These are phyloP conservation scores for Tetranychus piercei DNA, from an alignment of 2,888 invertebrate species.

Conservation along the genomic window DNA sequence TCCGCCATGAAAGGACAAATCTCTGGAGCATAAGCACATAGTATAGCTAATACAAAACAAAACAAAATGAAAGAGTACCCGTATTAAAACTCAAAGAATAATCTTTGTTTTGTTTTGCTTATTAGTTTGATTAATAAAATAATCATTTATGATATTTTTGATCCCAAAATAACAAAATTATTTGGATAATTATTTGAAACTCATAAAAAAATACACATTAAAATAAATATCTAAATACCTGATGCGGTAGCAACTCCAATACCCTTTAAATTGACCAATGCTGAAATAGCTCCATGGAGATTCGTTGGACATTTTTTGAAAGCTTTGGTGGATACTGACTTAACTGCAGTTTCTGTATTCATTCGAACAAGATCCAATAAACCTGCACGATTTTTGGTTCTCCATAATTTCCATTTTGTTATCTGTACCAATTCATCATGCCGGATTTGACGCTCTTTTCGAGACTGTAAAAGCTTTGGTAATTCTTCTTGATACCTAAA, in stretches of 20 bases:
- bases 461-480: slow-evolving; percentile 68
- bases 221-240: slow-evolving; percentile 34
- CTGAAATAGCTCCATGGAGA: slow-evolving; percentile 71
- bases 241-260: slow-evolving; percentile 88
- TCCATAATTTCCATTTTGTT: slow-evolving; percentile 92
- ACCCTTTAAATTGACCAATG: slow-evolving; percentile 77
- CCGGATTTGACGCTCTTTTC: slow-evolving; percentile 66
- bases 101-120: too few species aligned
- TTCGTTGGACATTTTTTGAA: slow-evolving; percentile 52
- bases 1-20: slow-evolving; percentile 97
- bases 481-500: slow-evolving; percentile 82
- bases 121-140: too few species aligned
- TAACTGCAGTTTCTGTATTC: slow-evolving; percentile 77
- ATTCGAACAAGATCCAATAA: slow-evolving; percentile 81
- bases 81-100: background rate
- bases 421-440: slow-evolving; percentile 82
- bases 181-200: background rate
- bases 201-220: background rate
- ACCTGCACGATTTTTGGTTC: slow-evolving; percentile 82
- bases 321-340: slow-evolving; percentile 78
- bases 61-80: slow-evolving; percentile 5
- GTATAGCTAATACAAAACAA: slow-evolving; percentile 41
- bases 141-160: too few species aligned
- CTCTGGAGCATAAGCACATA: slow-evolving; percentile 78
- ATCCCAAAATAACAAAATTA: slow-evolving; percentile 11